Conservation (phyloP, 2,797 vertebrate genomes). For the Molothrus aeneus region DNA sequence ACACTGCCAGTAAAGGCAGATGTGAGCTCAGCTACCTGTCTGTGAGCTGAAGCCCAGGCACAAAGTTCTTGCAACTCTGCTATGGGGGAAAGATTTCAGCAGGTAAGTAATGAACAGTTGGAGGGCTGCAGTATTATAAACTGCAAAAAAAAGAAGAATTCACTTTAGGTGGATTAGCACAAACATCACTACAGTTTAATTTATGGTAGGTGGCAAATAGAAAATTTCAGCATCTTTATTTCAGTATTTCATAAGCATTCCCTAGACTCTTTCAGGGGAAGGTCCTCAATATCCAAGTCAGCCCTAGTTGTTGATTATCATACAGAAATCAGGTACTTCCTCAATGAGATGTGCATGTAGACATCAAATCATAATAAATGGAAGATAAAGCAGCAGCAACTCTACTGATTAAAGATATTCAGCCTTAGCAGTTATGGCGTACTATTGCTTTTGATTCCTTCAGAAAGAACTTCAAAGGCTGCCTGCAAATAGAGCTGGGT, state of each 20-base stretch:
- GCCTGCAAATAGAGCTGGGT: not conserved
- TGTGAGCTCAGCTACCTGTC: not conserved
- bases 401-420: not conserved
- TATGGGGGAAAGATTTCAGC: not conserved
- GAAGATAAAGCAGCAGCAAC: not conserved
- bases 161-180: not conserved
- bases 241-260: not conserved
- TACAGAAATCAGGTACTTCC: not conserved
- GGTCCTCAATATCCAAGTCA: not conserved
- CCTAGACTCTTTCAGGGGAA: not conserved
- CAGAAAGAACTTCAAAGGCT: not conserved
- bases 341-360: not conserved
- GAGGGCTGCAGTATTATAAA: not conserved
- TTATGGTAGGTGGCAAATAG: not conserved
- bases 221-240: not conserved
- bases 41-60: not conserved
- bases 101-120: not conserved
- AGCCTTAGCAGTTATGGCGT: not conserved
- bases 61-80: not conserved
- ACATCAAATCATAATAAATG: not conserved
- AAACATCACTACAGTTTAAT: not conserved
- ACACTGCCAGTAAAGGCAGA: not conserved
- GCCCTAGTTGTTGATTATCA: not conserved
- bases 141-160: not conserved
- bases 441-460: not conserved